These are phyloP conservation scores for Tetragonisca angustula DNA, from an alignment of 2,888 invertebrate species.

Conservation along the genomic window DNA sequence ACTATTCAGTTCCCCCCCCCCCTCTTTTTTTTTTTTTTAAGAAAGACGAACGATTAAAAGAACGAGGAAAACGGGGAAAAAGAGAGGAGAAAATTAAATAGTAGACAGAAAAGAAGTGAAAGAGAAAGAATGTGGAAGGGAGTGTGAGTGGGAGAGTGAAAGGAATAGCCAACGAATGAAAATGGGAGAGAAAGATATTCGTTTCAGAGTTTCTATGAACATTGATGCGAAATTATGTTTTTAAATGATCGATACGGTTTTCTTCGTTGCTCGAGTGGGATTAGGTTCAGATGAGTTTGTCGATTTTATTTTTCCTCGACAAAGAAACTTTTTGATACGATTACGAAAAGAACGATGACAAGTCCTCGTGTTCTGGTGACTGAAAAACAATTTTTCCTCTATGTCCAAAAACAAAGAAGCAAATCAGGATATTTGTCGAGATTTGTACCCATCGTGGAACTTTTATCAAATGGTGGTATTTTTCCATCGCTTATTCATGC, in stretches of 20 bases:
- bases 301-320: conserved; percentile 27
- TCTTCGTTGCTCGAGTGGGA: conserved; percentile 17
- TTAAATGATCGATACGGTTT: conserved; percentile 64
- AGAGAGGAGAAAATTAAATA: not conserved
- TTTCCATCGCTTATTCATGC: not conserved
- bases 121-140: conserved; percentile 12
- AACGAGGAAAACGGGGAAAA: not conserved
- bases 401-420: not conserved
- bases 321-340: not conserved
- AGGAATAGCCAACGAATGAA: conserved; percentile 23
- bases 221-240: conserved; percentile 70
- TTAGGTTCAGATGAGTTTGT: conserved; percentile 23
- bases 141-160: conserved; percentile 3
- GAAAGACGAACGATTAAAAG: conserved; percentile 19
- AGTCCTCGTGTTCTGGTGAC: not conserved
- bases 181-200: conserved; percentile 57
- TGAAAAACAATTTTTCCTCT: not conserved
- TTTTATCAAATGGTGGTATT: not conserved
- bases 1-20: conserved; percentile 45
- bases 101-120: conserved; percentile 7
- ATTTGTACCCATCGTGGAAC: not conserved
- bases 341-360: not conserved
- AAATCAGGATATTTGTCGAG: not conserved
- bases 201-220: conserved; percentile 76
- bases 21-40: conserved; percentile 26